Percentiles rank a stretch among this genome's conserved stretches.
These are phyloP conservation scores for Melanocharis versteri DNA, from an alignment of 2,113 vertebrate genomes.

Conservation along the genomic window DNA sequence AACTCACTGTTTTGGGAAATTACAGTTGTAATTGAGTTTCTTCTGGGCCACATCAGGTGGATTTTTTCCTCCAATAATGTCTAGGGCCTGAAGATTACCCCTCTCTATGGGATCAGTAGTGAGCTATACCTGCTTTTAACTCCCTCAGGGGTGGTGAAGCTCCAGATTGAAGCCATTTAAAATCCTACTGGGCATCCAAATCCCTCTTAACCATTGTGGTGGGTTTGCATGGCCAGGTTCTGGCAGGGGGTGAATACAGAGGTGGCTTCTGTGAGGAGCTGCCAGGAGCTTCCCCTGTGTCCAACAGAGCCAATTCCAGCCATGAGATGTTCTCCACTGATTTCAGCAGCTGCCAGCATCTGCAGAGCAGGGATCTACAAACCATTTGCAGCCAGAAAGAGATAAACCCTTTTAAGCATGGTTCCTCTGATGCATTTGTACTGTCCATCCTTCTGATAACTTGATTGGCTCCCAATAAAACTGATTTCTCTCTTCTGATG, in stretches of 20 bases:
- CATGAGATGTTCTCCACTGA: too few species aligned
- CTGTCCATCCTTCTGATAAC: background rate
- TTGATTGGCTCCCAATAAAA: background rate
- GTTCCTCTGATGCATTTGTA: background rate
- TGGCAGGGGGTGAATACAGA: background rate
- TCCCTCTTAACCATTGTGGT: background rate
- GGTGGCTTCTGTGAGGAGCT: background rate
- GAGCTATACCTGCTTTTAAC: background rate
- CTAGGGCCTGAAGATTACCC: background rate
- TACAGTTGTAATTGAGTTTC: background rate
- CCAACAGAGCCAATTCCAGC: background rate
- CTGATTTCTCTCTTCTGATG: background rate
- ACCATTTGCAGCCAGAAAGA: background rate
- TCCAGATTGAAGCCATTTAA: background rate
- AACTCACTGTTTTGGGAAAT: background rate
- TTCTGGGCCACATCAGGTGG: background rate
- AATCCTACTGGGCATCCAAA: background rate
- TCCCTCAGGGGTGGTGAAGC: background rate
- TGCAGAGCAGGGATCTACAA: background rate
- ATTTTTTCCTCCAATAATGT: background rate
- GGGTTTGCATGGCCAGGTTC: background rate
- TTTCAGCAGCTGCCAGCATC: background rate
- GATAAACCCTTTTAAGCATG: background rate
- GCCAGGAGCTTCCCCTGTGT: background rate
- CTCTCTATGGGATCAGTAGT: rapidly evolving